Evolutionary conservation across 2,797 vertebrate genomes (phyloP).

Genomic region (Hirundo rustica): DNA sequence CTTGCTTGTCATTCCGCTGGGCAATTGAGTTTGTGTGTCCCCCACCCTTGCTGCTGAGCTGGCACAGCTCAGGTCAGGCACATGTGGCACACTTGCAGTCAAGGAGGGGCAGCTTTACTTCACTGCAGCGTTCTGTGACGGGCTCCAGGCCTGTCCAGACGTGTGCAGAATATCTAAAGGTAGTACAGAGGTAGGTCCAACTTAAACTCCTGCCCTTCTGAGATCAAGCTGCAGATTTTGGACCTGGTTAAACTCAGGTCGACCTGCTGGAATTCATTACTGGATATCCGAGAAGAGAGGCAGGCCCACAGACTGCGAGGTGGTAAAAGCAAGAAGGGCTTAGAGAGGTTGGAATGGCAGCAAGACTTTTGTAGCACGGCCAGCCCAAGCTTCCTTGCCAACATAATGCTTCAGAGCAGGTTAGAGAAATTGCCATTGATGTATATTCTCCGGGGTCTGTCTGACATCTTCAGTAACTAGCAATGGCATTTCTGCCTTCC

Average conservation of each 20-base stretch:
- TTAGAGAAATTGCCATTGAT: neutral
- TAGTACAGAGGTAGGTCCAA: neutral
- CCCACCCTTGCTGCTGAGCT: neutral
- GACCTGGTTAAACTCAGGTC: rapidly evolving
- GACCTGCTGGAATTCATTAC: neutral
- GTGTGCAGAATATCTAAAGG: neutral
- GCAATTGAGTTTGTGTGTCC: neutral
- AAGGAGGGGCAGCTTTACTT: neutral
- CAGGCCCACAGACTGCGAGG: neutral
- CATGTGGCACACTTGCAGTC: rapidly evolving
- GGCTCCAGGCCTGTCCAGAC: neutral
- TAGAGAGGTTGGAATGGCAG: neutral
- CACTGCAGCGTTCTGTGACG: rapidly evolving
- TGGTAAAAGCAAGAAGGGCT: neutral
- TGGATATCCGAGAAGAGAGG: neutral
- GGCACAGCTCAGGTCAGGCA: neutral
- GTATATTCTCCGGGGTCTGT: neutral
- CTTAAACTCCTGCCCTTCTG: neutral
- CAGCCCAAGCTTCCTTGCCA: neutral
- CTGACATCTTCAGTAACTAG: neutral
- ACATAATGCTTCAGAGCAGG: neutral
- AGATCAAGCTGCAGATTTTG: neutral
- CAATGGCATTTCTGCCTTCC: neutral
- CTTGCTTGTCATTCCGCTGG: neutral
- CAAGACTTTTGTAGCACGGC: neutral